These are phyloP conservation scores for Stictonetta naevosa DNA, from an alignment of 2,113 vertebrate species.

Conservation along the genomic window DNA sequence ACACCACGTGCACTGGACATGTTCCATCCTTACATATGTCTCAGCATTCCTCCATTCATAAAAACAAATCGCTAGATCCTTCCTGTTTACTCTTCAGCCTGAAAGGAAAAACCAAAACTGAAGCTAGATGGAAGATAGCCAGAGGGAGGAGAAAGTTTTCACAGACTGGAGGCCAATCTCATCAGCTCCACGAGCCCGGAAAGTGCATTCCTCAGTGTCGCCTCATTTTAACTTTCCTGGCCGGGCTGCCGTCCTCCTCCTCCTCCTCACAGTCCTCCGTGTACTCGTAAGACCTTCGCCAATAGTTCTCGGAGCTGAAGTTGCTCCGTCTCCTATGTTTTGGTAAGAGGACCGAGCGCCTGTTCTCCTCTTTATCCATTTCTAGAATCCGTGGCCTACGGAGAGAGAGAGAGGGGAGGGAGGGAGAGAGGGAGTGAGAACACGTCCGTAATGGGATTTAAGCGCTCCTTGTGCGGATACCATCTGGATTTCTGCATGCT, in stretches of 20 bases:
- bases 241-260: constrained; percentile 80
- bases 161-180: constrained; percentile 59
- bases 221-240: constrained; percentile 95
- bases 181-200: constrained; percentile 38
- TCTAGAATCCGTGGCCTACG: constrained; percentile 92
- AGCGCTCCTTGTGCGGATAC: accelerated
- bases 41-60: constrained; percentile 64
- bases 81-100: constrained; percentile 76
- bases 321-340: constrained; percentile 82
- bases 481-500: neutral
- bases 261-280: constrained; percentile 76
- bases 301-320: constrained; percentile 91
- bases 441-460: accelerated
- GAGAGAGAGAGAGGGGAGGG: neutral
- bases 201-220: constrained; percentile 85
- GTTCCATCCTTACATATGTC: constrained; percentile 45
- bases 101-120: constrained; percentile 69
- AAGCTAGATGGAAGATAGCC: constrained; percentile 72
- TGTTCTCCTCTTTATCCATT: constrained; percentile 99
- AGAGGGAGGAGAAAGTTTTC: constrained; percentile 68
- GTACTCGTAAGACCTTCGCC: constrained; percentile 84
- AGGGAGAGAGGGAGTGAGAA: neutral
- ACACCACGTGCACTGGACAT: constrained; percentile 33
- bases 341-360: constrained; percentile 86
- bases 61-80: constrained; percentile 60